Percentiles rank a stretch among this genome's conserved stretches.
These are phyloP conservation scores for Denticeps clupeoides DNA, from an alignment of 2,797 vertebrate genomes.

Conservation along the genomic window DNA sequence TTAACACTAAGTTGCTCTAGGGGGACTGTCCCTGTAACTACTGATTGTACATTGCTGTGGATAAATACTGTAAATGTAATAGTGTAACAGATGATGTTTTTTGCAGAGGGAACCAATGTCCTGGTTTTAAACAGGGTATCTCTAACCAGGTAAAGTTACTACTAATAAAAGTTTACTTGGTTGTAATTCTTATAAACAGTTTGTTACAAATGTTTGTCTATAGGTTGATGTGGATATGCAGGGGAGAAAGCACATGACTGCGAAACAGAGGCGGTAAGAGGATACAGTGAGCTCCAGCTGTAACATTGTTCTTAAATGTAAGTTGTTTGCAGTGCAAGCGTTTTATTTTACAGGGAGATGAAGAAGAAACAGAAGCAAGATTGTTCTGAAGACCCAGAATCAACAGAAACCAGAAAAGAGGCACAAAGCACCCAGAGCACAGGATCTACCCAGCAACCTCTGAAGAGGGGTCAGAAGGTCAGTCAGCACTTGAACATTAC, in stretches of 20 bases:
- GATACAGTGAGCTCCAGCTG: background rate
- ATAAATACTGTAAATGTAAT: too few species aligned
- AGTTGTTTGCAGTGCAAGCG: background rate
- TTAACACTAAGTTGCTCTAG: too few species aligned
- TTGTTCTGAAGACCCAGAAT: slow-evolving; percentile 45
- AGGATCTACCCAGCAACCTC: slow-evolving; percentile 47
- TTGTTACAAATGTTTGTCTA: background rate
- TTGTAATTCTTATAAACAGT: background rate
- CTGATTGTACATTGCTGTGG: too few species aligned
- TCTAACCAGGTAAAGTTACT: slow-evolving; percentile 51
- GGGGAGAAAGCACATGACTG: slow-evolving; percentile 76
- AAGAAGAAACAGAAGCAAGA: slow-evolving; percentile 76
- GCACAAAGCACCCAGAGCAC: slow-evolving; percentile 29
- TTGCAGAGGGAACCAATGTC: slow-evolving; percentile 45
- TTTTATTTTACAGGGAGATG: slow-evolving; percentile 62
- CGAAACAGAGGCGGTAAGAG: slow-evolving; percentile 83
- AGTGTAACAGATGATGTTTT: background rate
- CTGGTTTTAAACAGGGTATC: slow-evolving; percentile 54
- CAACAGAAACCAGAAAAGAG: slow-evolving; percentile 43
- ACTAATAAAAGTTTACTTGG: background rate
- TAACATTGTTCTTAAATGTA: background rate
- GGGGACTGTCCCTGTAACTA: too few species aligned
- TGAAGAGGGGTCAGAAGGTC: slow-evolving; percentile 90
- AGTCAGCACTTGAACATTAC: background rate
- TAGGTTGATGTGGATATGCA: slow-evolving; percentile 61